Percentiles rank a stretch among this genome's conserved stretches.
These are phyloP conservation scores for Macrosiphum euphorbiae DNA, from an alignment of 2,888 invertebrate species.

Conservation along the genomic window DNA sequence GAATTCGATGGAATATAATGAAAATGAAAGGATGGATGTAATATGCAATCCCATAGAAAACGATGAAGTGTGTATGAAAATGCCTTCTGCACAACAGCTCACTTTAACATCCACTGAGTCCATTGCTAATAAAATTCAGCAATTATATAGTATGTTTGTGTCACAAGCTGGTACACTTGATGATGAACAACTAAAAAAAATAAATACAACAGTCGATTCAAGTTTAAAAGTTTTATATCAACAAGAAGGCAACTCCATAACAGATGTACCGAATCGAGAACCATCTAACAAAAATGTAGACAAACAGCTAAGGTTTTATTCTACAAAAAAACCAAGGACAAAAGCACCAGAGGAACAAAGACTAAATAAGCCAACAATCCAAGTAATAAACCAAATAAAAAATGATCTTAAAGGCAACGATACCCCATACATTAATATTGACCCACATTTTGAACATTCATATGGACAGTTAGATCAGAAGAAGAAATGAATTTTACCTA, in stretches of 20 bases:
- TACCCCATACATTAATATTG: constrained; percentile 8
- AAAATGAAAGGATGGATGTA: background rate
- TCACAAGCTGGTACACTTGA: background rate
- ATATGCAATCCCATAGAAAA: background rate
- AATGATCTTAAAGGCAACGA: background rate
- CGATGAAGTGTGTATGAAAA: constrained; percentile 10
- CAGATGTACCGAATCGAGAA: background rate
- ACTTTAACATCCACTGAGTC: background rate
- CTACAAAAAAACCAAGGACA: constrained; percentile 1
- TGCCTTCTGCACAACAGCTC: background rate
- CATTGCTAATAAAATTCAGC: background rate
- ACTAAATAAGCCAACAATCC: constrained; percentile 15
- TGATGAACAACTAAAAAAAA: too few relatives aligned
- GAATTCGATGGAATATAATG: background rate
- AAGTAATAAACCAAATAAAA: constrained; percentile 8
- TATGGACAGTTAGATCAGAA: too few relatives aligned
- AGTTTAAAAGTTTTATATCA: too few relatives aligned
- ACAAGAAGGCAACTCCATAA: background rate
- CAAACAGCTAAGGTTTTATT: background rate
- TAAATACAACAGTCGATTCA: too few relatives aligned
- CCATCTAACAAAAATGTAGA: constrained; percentile 18
- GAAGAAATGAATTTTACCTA: too few relatives aligned
- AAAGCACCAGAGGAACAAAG: background rate
- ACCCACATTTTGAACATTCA: too few relatives aligned
- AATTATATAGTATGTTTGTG: background rate